Evolutionary conservation across 2,113 vertebrate genomes (phyloP), one percentile per base, ranked within the genome.

Genomic region (Coregonus clupeaformis): DNA sequence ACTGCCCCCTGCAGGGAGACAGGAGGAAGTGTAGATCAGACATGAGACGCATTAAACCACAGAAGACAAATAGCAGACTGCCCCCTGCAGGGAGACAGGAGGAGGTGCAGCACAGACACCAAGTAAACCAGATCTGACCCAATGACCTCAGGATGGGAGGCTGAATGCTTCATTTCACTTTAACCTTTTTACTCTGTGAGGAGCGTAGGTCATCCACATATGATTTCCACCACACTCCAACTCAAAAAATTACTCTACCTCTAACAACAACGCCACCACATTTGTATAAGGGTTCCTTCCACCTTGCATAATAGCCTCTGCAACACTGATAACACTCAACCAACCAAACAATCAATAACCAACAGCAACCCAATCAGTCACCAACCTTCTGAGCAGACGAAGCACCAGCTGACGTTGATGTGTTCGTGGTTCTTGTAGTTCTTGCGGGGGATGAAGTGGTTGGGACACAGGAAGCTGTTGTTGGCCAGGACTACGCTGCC

Each of bases 341-440:
- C 45, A 49, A 69, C 25, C 1, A 25, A 7, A 20, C n/a, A 24
- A 13, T 13, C 22, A 24, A 27, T 27, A 1, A 27, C 1, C 27
- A 42, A 49, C 22, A 3, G 4, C 0, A 29, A 6, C 14, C 47
- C 1, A 62, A 47, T 0, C 22, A n/a, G 27, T 45, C 0, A 3
- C 91, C 93, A 85, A 96, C 98, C 98, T 95, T 98, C 96, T 0
- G 97, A 99, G 90, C 98, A 99, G 76, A 99, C 98, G 36, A 99
- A 99, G 90, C 98, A 99, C 97, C 97, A 99, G 94, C 98, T 99
- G 69, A 99, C 98, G 7, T 99, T 99, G 89, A 99, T 96, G 82
- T 99, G 98, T 72, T 98, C 97, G 0, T 99, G 98, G 91, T 99
- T 98, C 82, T 96, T 95, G 89, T 94, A 98, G 77, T 97, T 97